These are phyloP conservation scores for Ochotona curzoniae DNA, from an alignment of 2,113 vertebrate species.

Conservation along the genomic window DNA sequence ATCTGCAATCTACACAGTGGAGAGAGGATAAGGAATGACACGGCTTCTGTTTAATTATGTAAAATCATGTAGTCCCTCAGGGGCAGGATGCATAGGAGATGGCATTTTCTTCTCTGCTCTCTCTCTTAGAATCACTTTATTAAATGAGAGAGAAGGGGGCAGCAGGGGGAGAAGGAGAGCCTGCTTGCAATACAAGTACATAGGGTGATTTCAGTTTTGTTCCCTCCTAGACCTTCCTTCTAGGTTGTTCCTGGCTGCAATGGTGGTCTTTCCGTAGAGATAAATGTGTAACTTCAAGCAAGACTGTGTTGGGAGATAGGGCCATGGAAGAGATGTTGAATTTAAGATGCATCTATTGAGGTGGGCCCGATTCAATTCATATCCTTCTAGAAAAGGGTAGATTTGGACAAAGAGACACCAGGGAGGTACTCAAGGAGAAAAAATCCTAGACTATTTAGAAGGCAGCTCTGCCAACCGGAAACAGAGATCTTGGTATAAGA, in stretches of 20 bases:
- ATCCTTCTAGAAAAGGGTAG: not conserved
- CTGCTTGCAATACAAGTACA: not conserved
- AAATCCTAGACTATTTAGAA: rapidly evolving
- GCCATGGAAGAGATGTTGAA: not conserved
- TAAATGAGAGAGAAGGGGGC: constrained; percentile 48
- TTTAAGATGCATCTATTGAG: not conserved
- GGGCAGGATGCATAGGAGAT: not conserved
- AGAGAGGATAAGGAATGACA: not conserved
- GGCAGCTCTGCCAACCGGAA: too few species aligned
- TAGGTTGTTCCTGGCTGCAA: not conserved
- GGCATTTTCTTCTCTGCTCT: constrained; percentile 21
- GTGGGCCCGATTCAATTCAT: not conserved
- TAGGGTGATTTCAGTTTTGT: not conserved
- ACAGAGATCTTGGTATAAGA: too few species aligned
- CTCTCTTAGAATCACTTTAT: constrained; percentile 57
- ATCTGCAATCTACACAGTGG: not conserved
- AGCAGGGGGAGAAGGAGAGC: not conserved
- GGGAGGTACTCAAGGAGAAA: rapidly evolving
- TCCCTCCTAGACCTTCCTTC: rapidly evolving
- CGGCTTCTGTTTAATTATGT: constrained; percentile 58
- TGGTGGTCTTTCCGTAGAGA: not conserved
- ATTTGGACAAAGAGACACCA: not conserved
- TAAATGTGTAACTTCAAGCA: not conserved
- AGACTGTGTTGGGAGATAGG: not conserved
- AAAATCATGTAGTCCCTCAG: constrained; percentile 59